phyloP scores from a whole-genome alignment of 2,888 invertebrate genomes.

The Selenia dentaria region DNA sequence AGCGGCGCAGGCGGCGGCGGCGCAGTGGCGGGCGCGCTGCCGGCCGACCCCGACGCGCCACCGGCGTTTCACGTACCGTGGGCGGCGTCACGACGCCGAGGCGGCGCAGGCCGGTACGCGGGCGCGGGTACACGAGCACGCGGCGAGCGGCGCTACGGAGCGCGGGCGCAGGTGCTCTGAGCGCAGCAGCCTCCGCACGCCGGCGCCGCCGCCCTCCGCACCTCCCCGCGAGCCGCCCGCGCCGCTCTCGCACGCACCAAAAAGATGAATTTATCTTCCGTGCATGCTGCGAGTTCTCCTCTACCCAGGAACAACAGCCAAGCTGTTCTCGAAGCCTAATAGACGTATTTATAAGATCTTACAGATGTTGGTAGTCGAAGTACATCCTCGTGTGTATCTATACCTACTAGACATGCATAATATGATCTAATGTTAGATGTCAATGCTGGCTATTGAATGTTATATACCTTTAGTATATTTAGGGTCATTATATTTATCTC shows the following conservation, averaged over 20 bases:
- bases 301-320: conserved; percentile 71
- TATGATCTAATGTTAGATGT: too few relatives aligned
- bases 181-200: conserved; percentile 86
- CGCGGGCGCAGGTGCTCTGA: conserved; percentile 89
- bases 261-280: conserved; percentile 83
- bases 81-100: conserved; percentile 78
- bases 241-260: conserved; percentile 76
- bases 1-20: conserved; percentile 56
- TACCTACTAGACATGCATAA: too few relatives aligned
- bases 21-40: conserved; percentile 81
- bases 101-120: conserved; percentile 63
- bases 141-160: conserved; percentile 84
- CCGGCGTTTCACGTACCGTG: conserved; percentile 74
- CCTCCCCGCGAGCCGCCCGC: conserved; percentile 70
- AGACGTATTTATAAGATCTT: too few relatives aligned
- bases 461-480: too few relatives aligned
- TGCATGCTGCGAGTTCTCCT: conserved; percentile 67
- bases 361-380: too few relatives aligned
- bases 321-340: too few relatives aligned
- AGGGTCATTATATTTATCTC: too few relatives aligned
- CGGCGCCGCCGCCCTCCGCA: conserved; percentile 84
- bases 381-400: too few relatives aligned
- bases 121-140: conserved; percentile 77
- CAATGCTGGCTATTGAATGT: too few relatives aligned
- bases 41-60: conserved; percentile 81